phyloP scores from a whole-genome alignment of 2,113 vertebrate species.

The Catagonus wagneri region DNA sequence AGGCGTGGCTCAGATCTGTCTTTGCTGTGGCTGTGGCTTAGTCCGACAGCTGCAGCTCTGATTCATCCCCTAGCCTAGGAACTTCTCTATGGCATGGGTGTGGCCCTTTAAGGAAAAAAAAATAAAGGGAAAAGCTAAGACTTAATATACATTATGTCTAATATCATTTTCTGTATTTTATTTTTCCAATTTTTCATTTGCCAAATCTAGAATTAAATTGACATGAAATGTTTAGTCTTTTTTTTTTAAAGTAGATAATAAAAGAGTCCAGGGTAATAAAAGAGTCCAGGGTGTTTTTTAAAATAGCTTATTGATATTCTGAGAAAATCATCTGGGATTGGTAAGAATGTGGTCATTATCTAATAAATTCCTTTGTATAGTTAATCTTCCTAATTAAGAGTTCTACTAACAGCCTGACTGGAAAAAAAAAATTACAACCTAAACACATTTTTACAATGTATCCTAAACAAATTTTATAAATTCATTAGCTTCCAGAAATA shows the following conservation, averaged over 20 bases:
- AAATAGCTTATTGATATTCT: slow-evolving; percentile 7
- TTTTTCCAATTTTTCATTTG: background rate
- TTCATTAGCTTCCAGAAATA: background rate
- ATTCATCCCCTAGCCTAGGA: too few species aligned
- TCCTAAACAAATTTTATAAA: background rate
- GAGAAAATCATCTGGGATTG: background rate
- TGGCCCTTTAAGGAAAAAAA: too few species aligned
- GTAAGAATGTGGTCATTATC: background rate
- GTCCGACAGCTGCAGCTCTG: too few species aligned
- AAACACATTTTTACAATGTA: background rate
- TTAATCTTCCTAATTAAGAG: background rate
- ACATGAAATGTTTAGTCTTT: background rate
- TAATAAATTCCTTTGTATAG: background rate
- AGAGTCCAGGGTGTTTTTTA: background rate
- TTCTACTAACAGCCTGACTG: background rate
- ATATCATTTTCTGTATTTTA: background rate
- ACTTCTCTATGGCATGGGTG: too few species aligned
- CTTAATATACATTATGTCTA: background rate
- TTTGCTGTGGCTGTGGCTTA: too few species aligned
- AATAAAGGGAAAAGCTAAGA: background rate
- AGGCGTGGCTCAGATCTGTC: too few species aligned
- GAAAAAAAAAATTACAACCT: background rate
- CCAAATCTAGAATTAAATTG: background rate
- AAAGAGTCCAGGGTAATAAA: background rate
- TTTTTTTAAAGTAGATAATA: background rate